Percentiles rank a stretch among this genome's conserved stretches.
Conservation (phyloP, 2,888 invertebrate genomes). For the Antitype chi region DNA sequence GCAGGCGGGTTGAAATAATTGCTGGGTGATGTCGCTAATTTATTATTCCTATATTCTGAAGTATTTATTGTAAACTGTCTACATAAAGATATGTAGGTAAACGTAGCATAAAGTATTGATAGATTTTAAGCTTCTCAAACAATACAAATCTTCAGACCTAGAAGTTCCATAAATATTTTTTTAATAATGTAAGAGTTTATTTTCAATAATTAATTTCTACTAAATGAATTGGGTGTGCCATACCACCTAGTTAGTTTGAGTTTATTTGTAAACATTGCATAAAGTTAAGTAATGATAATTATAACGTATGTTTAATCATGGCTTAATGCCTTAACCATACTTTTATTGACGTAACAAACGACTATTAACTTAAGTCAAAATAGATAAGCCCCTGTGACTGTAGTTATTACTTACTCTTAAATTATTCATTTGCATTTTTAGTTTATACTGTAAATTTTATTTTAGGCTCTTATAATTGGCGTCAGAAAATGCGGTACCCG, state of each 20-base stretch:
- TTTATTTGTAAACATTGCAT: background rate
- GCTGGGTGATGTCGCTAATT: slow-evolving; percentile 3
- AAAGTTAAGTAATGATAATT: background rate
- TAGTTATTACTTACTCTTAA: background rate
- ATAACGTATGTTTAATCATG: background rate
- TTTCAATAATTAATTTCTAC: background rate
- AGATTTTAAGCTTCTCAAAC: background rate
- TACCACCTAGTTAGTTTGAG: background rate
- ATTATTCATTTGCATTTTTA: background rate
- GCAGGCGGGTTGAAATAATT: slow-evolving; percentile 22
- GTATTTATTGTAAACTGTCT: background rate
- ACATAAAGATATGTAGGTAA: no score
- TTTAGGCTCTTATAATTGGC: slow-evolving; percentile 96
- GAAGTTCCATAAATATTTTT: background rate
- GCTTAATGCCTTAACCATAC: no score
- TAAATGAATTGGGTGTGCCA: background rate
- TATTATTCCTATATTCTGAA: slow-evolving; percentile 1
- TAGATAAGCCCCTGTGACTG: background rate
- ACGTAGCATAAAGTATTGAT: background rate
- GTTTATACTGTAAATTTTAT: background rate
- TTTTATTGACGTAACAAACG: background rate
- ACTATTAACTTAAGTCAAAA: background rate
- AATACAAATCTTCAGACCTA: background rate
- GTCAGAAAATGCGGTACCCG: slow-evolving; percentile 99
- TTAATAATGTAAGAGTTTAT: background rate